phyloP scores from a whole-genome alignment of 2,797 vertebrate species.

The Micromesistius poutassou region DNA sequence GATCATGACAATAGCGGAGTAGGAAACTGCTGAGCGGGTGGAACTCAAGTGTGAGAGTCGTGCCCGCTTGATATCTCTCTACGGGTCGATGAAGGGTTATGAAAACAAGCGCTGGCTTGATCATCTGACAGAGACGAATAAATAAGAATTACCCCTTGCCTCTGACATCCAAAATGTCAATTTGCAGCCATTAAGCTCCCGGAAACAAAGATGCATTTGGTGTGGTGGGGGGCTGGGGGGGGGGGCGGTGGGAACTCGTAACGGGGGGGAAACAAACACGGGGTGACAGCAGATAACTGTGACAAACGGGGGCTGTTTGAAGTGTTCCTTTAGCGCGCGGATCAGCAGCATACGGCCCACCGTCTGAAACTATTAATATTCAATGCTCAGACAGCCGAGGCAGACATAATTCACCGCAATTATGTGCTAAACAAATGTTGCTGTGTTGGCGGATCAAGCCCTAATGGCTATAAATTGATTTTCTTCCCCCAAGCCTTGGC shows the following conservation, averaged over 20 bases:
- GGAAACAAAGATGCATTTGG: slow-evolving; percentile 32
- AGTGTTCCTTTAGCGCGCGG: slow-evolving; percentile 49
- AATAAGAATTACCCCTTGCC: slow-evolving; percentile 35
- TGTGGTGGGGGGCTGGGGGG: slow-evolving; percentile 20
- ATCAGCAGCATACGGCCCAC: slow-evolving; percentile 50
- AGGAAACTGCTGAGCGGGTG: background rate
- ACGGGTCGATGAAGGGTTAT: slow-evolving; percentile 1
- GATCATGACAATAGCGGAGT: background rate
- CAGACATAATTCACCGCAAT: slow-evolving; percentile 45
- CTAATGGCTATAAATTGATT: slow-evolving; percentile 18
- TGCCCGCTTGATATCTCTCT: background rate
- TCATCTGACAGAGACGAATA: slow-evolving; percentile 42
- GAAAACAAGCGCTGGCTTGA: slow-evolving; percentile 17
- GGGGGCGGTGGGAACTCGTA: background rate
- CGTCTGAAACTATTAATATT: slow-evolving; percentile 60
- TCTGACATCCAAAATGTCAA: slow-evolving; percentile 30
- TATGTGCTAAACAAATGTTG: slow-evolving; percentile 38
- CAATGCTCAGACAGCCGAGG: slow-evolving; percentile 46
- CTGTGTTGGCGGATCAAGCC: slow-evolving; percentile 14
- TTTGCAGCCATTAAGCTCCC: slow-evolving; percentile 27
- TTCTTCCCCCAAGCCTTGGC: slow-evolving; percentile 9
- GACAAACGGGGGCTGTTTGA: slow-evolving; percentile 51
- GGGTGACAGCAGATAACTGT: slow-evolving; percentile 40
- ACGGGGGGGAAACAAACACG: slow-evolving; percentile 5
- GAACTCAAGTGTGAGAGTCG: background rate